Percentiles rank a stretch among this genome's conserved stretches.
phyloP scores from a whole-genome alignment of 2,797 vertebrate species.

The Distichodus sexfasciatus region DNA sequence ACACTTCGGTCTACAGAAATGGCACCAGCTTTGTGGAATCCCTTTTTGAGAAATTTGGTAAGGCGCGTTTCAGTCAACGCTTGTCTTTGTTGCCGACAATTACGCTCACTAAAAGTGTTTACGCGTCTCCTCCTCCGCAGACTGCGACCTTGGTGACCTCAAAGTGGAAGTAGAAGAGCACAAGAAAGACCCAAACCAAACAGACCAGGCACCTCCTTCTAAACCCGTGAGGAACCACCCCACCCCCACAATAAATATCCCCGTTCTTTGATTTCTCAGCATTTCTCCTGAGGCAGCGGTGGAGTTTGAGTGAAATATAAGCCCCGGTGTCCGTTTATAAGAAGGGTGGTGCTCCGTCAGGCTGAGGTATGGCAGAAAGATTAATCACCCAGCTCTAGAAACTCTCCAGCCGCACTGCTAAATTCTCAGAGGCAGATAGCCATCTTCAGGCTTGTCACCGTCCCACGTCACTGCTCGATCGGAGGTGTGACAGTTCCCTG shows the following conservation, averaged over 20 bases:
- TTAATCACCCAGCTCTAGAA: constrained; percentile 9
- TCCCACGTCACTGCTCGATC: background rate
- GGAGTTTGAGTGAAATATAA: constrained; percentile 15
- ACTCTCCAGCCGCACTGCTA: constrained; percentile 14
- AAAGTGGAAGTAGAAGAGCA: constrained; percentile 82
- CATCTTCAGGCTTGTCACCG: background rate
- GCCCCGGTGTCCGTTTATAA: constrained; percentile 25
- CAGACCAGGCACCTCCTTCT: constrained; percentile 56
- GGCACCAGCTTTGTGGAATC: constrained; percentile 98
- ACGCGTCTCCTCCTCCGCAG: constrained; percentile 61
- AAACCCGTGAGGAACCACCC: constrained; percentile 67
- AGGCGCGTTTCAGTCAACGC: constrained; percentile 15
- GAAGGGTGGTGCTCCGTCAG: constrained; percentile 9
- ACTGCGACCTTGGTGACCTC: constrained; percentile 89
- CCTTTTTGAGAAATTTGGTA: constrained; percentile 95
- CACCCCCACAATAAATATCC: constrained; percentile 5
- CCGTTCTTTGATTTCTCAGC: background rate
- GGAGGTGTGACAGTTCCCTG: background rate
- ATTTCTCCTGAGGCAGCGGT: background rate
- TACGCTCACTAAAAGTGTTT: background rate
- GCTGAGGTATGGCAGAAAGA: constrained; percentile 1
- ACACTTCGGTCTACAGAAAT: constrained; percentile 87
- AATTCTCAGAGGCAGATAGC: constrained; percentile 12
- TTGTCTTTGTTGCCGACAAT: background rate
- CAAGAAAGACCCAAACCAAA: constrained; percentile 56